Conservation (phyloP, 2,797 vertebrate genomes). For the Podarcis siculus region DNA sequence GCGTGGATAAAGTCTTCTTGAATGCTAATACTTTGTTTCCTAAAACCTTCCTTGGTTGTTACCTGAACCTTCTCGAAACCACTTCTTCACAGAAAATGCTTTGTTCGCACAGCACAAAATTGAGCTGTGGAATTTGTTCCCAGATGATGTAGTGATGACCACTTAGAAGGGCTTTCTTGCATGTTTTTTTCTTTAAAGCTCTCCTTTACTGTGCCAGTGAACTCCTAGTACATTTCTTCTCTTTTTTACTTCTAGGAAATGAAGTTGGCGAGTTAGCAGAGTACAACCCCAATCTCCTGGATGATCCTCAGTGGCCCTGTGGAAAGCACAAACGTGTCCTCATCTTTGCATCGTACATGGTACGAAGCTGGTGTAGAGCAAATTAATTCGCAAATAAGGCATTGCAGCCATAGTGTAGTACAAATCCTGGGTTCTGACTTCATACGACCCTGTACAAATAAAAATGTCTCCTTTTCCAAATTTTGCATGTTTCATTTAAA, state of each 20-base stretch:
- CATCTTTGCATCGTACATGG: conserved; percentile 97
- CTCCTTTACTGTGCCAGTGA: neutral
- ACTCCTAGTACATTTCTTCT: neutral
- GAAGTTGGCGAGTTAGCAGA: conserved; percentile 84
- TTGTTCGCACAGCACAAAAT: too few species aligned
- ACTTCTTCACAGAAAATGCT: too few species aligned
- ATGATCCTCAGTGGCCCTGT: conserved; percentile 97
- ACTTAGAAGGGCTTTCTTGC: neutral
- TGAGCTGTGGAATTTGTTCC: too few species aligned
- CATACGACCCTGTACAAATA: neutral
- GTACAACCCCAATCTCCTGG: conserved; percentile 94
- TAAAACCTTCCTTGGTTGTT: too few species aligned
- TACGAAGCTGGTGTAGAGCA: conserved; percentile 68
- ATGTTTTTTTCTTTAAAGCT: neutral
- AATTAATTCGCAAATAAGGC: too few species aligned
- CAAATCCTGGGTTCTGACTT: neutral
- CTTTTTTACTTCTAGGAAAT: conserved; percentile 72
- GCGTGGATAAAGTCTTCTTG: too few species aligned
- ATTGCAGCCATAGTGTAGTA: too few species aligned
- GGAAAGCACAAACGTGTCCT: conserved; percentile 97
- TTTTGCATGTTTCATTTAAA: neutral
- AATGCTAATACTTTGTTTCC: too few species aligned
- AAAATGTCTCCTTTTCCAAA: too few species aligned
- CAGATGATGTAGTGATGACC: too few species aligned
- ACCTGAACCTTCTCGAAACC: too few species aligned